Evolutionary conservation across 2,113 vertebrate species (phyloP).

Genomic region (Damaliscus lunatus): DNA sequence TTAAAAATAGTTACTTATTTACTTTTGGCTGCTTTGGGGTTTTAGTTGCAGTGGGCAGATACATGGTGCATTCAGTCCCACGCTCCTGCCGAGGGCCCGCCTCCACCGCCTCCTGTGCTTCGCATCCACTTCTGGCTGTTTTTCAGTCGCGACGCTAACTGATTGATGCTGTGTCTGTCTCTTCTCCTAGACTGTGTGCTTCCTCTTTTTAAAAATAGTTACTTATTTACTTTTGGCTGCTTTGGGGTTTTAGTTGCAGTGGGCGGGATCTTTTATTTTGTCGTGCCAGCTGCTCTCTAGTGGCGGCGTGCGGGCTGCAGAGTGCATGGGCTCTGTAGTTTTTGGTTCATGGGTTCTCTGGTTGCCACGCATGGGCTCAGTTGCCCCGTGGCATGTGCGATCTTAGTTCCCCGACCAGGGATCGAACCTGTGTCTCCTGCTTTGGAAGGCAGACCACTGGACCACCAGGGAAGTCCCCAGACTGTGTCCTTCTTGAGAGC

Average conservation of each 20-base stretch:
- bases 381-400: background rate
- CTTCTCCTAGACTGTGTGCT: background rate
- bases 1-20: background rate
- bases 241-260: background rate
- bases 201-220: background rate
- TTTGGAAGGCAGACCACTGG: background rate
- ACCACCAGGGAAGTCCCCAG: background rate
- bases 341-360: background rate
- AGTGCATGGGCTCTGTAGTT: background rate
- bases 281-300: fast-evolving
- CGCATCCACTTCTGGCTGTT: background rate
- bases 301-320: background rate
- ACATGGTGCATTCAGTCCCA: background rate
- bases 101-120: background rate
- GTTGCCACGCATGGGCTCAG: background rate
- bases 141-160: background rate
- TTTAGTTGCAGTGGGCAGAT: background rate
- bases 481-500: background rate
- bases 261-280: background rate
- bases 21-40: background rate
- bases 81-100: background rate
- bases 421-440: background rate
- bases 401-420: background rate
- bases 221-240: background rate
- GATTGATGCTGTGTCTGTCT: background rate